Percentiles rank a stretch among this genome's conserved stretches.
These are phyloP conservation scores for Trissonchulus sp. DNA, from an alignment of 2,888 invertebrate species.

Conservation along the genomic window DNA sequence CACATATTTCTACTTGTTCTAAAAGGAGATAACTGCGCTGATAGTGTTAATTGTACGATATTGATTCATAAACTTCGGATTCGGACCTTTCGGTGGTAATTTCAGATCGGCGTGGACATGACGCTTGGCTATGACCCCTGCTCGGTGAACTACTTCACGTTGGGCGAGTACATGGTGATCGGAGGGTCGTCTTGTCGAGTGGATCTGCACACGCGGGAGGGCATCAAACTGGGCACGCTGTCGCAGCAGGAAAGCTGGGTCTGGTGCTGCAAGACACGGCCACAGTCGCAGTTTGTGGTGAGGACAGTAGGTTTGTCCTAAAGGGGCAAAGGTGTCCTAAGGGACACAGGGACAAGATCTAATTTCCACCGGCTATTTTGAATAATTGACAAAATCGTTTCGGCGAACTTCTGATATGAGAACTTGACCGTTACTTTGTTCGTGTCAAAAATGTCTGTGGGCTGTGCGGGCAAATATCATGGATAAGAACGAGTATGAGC, in stretches of 20 bases:
- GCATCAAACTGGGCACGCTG: slow-evolving; percentile 68
- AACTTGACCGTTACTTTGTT: too few relatives aligned
- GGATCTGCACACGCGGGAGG: slow-evolving; percentile 70
- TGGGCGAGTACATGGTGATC: slow-evolving; percentile 73
- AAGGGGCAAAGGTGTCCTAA: neutral
- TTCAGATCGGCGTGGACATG: slow-evolving; percentile 59
- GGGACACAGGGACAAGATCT: too few relatives aligned
- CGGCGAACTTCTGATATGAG: too few relatives aligned
- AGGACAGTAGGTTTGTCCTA: slow-evolving; percentile 51
- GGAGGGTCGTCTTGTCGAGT: slow-evolving; percentile 72
- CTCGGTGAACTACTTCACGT: slow-evolving; percentile 66
- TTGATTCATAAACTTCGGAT: too few relatives aligned
- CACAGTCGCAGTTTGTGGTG: slow-evolving; percentile 67
- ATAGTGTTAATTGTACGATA: too few relatives aligned
- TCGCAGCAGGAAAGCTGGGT: slow-evolving; percentile 75
- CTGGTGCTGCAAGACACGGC: slow-evolving; percentile 74
- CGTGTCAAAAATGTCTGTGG: too few relatives aligned
- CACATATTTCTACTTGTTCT: too few relatives aligned
- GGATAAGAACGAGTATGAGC: neutral
- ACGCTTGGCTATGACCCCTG: slow-evolving; percentile 68
- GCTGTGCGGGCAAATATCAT: too few relatives aligned
- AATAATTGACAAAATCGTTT: too few relatives aligned
- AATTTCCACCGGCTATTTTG: too few relatives aligned
- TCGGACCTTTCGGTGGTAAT: too few relatives aligned
- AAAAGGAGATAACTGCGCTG: too few relatives aligned